These are phyloP conservation scores for Ypsolopha sequella DNA, from an alignment of 2,888 invertebrate genomes.

Conservation along the genomic window DNA sequence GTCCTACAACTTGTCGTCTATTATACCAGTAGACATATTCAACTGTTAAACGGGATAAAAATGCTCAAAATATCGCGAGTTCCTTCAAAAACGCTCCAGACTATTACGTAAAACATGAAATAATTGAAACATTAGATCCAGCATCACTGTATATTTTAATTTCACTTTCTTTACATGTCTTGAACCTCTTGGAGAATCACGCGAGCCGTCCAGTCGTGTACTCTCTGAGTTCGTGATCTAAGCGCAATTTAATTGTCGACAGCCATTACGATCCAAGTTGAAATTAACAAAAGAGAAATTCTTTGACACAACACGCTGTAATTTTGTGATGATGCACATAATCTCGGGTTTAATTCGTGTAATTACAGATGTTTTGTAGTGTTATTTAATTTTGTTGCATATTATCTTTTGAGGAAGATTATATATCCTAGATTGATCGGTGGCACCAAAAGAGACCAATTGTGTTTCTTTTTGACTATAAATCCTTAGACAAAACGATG, in stretches of 20 bases:
- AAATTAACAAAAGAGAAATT: slow-evolving; percentile 12
- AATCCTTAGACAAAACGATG: no score
- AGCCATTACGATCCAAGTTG: slow-evolving; percentile 23
- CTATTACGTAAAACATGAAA: background rate
- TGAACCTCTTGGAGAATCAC: slow-evolving; percentile 23
- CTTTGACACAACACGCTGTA: background rate
- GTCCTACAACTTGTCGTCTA: background rate
- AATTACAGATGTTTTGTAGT: no score
- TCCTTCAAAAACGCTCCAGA: background rate
- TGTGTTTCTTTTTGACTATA: no score
- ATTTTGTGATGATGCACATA: no score
- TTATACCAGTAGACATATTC: no score
- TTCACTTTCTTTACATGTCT: slow-evolving; percentile 30
- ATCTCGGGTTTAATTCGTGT: no score
- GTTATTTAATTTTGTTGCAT: no score
- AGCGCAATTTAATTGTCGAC: slow-evolving; percentile 32
- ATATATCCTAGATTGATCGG: no score
- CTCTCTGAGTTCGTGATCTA: slow-evolving; percentile 11
- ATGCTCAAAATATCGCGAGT: no score
- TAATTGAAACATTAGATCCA: slow-evolving; percentile 1
- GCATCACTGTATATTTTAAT: slow-evolving; percentile 6
- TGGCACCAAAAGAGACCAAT: no score
- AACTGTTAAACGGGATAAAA: no score
- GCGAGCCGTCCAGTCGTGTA: slow-evolving; percentile 18
- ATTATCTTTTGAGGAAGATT: no score